A percentile compares a stretch with the other conserved stretches of the same genome.
phyloP scores from a whole-genome alignment of 2,113 vertebrate genomes.

The Jaculus jaculus region DNA sequence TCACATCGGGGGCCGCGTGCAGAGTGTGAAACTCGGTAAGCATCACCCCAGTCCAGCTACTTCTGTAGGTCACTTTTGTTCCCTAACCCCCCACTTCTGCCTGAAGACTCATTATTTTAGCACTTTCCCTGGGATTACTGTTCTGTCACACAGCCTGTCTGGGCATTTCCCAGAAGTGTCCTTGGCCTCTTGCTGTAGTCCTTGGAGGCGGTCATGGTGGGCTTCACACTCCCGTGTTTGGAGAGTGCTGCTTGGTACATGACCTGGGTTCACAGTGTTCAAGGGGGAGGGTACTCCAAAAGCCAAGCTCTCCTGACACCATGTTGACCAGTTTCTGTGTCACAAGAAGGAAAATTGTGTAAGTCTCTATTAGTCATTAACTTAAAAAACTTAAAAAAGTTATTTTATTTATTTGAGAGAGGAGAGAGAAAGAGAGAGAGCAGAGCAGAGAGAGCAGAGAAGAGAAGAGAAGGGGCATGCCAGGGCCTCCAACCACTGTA shows the following conservation, averaged over 20 bases:
- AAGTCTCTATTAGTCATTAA: conserved; percentile 5
- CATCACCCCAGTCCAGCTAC: background rate
- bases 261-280: background rate
- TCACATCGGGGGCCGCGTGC: conserved; percentile 95
- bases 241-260: background rate
- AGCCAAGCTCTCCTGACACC: background rate
- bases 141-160: background rate
- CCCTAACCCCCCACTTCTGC: background rate
- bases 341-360: background rate
- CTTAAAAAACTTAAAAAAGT: background rate
- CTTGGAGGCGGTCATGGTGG: background rate
- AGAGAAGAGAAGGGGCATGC: no score
- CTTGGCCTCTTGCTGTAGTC: background rate
- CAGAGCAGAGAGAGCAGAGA: no score
- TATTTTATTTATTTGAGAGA: no score
- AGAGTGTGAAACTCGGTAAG: conserved; percentile 95
- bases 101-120: background rate
- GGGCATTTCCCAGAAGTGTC: conserved; percentile 30
- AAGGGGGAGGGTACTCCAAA: background rate
- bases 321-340: background rate
- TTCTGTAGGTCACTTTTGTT: background rate
- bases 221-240: background rate
- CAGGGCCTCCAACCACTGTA: no score
- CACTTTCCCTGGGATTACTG: background rate
- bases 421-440: no score